Evolutionary conservation across 2,888 invertebrate species (phyloP), one percentile per base, ranked within the genome.

Genomic region (Dynastes maya): DNA sequence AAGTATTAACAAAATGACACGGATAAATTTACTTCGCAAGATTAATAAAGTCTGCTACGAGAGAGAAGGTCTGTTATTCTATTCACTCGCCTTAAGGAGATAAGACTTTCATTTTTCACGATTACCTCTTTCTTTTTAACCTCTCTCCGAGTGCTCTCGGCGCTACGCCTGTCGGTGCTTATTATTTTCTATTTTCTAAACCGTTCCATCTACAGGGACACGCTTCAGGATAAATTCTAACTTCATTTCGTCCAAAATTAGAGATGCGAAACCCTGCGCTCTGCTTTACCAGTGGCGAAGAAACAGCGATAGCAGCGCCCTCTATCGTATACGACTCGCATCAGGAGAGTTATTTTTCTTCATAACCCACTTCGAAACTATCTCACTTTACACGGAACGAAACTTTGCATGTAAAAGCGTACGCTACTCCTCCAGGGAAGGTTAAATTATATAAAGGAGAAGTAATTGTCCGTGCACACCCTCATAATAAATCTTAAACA

Each of bases 371-470:
- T 72, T 72, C 72, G 40, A 40, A 72, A 72, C 72, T 72, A 72
- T 72, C 72, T 72, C 72, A 40, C 55, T 72, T 58, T 72, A 55
- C 58, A 58, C 58, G 72, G 72, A 11, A 58, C 72, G 40, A 72
- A 72, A 58, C 58, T 72, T 72, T 72, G 72, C 72, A 72, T 72
- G 72, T 55, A 58, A 68, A 51, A 40, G 58, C 72, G 72, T 58
- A 13, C 53, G 37, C 58, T 68, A 16, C 68, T 58, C 58, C 58
- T 72, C 72, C 40, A 27, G 72, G 72, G 72, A 72, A 72, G 72
- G 72, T 72, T 72, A 72, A 72, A 72, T 72, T 72, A 72, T 72
- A 72, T 72, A 72, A 72, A 72, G 72, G 58, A 72, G 72, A 40
- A 72, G 58, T 72, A 72, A 72, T 72, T 72, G 72, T 58, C 72